phyloP scores from a whole-genome alignment of 2,797 vertebrate species.

The Falco concolor region DNA sequence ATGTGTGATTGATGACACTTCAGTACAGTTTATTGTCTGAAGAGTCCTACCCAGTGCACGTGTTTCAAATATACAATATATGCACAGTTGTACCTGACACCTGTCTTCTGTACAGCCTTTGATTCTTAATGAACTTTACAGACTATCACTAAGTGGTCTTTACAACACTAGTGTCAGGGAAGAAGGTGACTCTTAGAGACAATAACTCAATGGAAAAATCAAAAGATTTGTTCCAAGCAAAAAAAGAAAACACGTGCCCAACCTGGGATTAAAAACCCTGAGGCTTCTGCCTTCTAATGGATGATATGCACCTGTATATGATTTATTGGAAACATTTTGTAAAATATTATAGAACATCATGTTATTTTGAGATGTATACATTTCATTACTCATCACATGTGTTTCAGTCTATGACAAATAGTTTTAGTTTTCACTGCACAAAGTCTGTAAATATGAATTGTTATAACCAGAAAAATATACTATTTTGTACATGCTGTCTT shows the following conservation, averaged over 20 bases:
- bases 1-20: background rate
- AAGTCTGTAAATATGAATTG: background rate
- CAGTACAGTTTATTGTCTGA: background rate
- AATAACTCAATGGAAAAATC: background rate
- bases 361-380: background rate
- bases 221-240: background rate
- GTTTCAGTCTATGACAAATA: background rate
- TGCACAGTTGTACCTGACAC: background rate
- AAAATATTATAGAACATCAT: background rate
- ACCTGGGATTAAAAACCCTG: background rate
- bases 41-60: background rate
- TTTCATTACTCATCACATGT: background rate
- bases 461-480: background rate
- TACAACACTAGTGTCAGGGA: background rate
- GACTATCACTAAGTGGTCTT: background rate
- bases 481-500: background rate
- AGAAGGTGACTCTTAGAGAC: background rate
- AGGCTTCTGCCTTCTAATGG: background rate
- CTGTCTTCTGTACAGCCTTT: background rate
- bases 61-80: background rate
- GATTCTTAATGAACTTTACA: background rate
- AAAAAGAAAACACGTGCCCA: background rate
- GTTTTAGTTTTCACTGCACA: background rate
- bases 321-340: background rate
- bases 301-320: background rate